Percentiles rank a stretch among this genome's conserved stretches.
These are phyloP conservation scores for Leptobrachium ailaonicum DNA, from an alignment of 2,113 vertebrate species.

Conservation along the genomic window DNA sequence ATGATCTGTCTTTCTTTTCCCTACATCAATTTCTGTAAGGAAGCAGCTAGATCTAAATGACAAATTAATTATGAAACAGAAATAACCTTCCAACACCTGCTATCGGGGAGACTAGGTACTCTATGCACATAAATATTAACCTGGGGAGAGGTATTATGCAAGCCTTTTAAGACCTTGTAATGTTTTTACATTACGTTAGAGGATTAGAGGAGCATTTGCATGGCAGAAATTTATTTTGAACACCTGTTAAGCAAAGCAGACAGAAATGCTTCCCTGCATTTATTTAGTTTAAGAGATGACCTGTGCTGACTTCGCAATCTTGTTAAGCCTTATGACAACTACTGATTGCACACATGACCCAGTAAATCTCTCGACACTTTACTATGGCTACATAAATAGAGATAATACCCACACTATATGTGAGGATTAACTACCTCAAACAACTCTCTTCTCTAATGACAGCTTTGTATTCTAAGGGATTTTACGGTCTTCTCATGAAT, in stretches of 20 bases:
- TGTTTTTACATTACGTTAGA: conserved; percentile 16
- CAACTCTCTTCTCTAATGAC: no score
- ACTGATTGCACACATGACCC: background rate
- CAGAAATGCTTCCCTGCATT: background rate
- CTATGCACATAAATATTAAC: conserved; percentile 40
- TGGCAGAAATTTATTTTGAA: background rate
- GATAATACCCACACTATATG: no score
- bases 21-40: conserved; percentile 21
- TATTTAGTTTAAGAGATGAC: background rate
- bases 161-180: background rate
- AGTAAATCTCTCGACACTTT: background rate
- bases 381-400: background rate
- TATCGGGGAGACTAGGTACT: background rate
- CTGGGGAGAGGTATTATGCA: conserved; percentile 18
- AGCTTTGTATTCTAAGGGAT: no score
- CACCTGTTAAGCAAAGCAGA: conserved; percentile 1
- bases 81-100: conserved; percentile 40
- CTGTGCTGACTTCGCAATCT: background rate
- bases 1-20: no score
- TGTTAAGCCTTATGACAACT: background rate
- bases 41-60: conserved; percentile 30
- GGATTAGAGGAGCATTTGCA: conserved; percentile 11
- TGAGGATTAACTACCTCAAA: no score
- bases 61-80: conserved; percentile 45
- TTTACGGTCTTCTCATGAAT: no score